A percentile compares a stretch with the other conserved stretches of the same genome.
Conservation (phyloP, 2,113 vertebrate genomes). For the Perccottus glenii region DNA sequence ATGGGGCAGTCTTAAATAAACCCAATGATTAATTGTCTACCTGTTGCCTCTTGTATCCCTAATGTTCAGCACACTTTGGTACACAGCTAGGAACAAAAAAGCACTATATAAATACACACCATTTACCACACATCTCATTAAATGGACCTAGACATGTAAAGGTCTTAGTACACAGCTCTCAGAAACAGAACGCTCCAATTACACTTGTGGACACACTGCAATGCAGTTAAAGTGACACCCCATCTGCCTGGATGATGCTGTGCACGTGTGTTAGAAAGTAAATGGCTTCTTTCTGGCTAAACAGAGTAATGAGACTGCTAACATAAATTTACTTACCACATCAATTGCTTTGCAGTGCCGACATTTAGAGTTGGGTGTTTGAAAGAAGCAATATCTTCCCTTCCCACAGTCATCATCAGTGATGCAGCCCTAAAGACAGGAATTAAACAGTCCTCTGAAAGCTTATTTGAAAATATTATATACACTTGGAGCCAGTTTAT, state of each 20-base stretch:
- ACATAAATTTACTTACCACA: conserved; percentile 73
- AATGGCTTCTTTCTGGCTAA: not conserved
- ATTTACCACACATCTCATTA: not conserved
- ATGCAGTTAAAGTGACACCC: conserved; percentile 67
- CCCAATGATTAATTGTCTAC: not conserved
- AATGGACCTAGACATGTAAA: conserved; percentile 48
- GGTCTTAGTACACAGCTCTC: conserved; percentile 31
- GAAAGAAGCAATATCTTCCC: conserved; percentile 83
- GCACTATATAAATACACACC: too few relatives aligned
- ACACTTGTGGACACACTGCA: conserved; percentile 76
- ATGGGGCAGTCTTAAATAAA: conserved; percentile 22
- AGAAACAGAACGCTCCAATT: conserved; percentile 57
- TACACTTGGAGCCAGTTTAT: too few relatives aligned
- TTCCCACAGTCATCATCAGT: conserved; percentile 87
- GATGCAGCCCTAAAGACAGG: conserved; percentile 84
- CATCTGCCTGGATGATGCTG: conserved; percentile 23
- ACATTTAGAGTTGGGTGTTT: conserved; percentile 82
- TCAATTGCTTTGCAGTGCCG: conserved; percentile 83
- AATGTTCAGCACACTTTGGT: too few relatives aligned
- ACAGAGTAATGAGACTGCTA: not conserved
- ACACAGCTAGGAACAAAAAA: too few relatives aligned
- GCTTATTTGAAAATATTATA: too few relatives aligned
- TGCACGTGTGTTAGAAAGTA: not conserved
- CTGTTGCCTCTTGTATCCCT: too few relatives aligned
- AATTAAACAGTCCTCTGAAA: not conserved